Percentiles rank a stretch among this genome's conserved stretches.
phyloP scores from a whole-genome alignment of 2,888 invertebrate genomes.

The Ormyrus pomaceus region DNA sequence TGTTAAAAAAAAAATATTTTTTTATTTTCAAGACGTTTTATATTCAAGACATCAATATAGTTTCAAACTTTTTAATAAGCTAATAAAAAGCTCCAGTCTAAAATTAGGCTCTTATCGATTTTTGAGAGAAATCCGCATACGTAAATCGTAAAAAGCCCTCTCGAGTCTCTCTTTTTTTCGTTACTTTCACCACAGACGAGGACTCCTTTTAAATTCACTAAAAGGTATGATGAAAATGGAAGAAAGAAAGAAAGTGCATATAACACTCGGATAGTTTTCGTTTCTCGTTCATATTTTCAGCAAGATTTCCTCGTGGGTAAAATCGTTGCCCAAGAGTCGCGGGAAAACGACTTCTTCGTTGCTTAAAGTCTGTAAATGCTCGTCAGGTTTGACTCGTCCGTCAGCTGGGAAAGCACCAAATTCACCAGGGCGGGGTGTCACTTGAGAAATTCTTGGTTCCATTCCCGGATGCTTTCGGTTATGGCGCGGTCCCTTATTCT shows the following conservation, averaged over 20 bases:
- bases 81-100: too few species aligned
- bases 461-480: neutral
- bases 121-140: too few species aligned
- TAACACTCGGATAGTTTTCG: neutral
- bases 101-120: too few species aligned
- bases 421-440: conserved; percentile 3
- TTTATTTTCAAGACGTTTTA: too few species aligned
- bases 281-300: conserved; percentile 30
- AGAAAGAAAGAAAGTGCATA: conserved; percentile 4
- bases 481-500: conserved; percentile 12
- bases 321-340: conserved; percentile 40
- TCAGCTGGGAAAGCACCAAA: conserved; percentile 37
- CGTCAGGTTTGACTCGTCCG: conserved; percentile 17
- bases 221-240: neutral
- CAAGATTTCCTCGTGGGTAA: conserved; percentile 51
- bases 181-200: too few species aligned
- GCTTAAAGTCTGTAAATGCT: conserved; percentile 37
- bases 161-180: too few species aligned
- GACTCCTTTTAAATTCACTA: neutral
- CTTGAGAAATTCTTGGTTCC: conserved; percentile 13
- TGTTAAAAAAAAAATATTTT: too few species aligned
- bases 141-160: too few species aligned
- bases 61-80: too few species aligned
- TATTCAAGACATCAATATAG: too few species aligned
- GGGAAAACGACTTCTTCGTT: conserved; percentile 32